A percentile compares a stretch with the other conserved stretches of the same genome.
Evolutionary conservation across 2,113 vertebrate species (phyloP).

Genomic region (Rhipidura dahli): DNA sequence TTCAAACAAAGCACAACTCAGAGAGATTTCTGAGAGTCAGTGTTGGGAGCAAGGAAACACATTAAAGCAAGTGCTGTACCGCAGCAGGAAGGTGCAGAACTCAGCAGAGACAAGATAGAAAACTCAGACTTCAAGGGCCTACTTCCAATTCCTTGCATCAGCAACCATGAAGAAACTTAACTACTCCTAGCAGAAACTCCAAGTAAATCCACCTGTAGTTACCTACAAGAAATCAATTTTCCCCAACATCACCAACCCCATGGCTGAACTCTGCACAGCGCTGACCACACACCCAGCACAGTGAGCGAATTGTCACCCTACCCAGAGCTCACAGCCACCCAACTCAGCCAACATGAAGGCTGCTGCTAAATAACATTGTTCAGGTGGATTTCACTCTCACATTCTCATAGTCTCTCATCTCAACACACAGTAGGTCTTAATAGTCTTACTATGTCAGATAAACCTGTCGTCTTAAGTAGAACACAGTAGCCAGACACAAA

Average conservation of each 20-base stretch:
- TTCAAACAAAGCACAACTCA: background rate
- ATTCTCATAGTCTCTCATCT: background rate
- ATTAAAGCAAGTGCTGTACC: background rate
- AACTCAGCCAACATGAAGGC: accelerated
- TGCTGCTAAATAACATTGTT: background rate
- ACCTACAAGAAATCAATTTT: background rate
- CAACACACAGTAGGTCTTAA: no score
- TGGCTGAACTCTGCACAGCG: background rate
- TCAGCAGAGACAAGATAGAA: background rate
- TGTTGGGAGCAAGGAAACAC: background rate
- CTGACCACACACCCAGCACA: background rate
- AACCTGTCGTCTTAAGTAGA: no score
- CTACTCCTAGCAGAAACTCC: background rate
- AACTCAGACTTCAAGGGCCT: accelerated
- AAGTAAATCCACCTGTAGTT: background rate
- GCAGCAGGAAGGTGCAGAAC: background rate
- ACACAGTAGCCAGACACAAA: background rate
- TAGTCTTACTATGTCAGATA: no score
- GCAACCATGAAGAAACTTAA: background rate
- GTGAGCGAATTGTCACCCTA: background rate
- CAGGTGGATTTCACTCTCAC: background rate
- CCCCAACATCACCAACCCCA: background rate
- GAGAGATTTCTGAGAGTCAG: background rate
- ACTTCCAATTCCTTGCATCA: background rate
- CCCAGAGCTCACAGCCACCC: background rate